These are phyloP conservation scores for Erythrolamprus reginae DNA, from an alignment of 2,113 vertebrate species.

Conservation along the genomic window DNA sequence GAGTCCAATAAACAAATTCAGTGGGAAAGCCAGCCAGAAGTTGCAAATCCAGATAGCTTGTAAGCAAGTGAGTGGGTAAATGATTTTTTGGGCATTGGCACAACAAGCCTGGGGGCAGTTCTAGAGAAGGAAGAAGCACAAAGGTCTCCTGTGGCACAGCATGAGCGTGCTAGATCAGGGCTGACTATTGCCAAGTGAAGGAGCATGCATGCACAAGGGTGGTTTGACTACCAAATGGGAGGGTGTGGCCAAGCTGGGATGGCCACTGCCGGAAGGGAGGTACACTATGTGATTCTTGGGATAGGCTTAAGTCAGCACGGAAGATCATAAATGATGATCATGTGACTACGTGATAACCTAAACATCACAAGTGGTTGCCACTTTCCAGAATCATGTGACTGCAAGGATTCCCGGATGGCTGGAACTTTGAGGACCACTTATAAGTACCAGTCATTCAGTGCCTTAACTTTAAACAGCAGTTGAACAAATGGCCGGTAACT, in stretches of 20 bases:
- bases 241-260: neutral
- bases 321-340: neutral
- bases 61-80: neutral
- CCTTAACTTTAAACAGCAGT: neutral
- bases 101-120: neutral
- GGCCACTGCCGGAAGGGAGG: neutral
- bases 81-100: neutral
- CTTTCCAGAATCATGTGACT: neutral
- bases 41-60: neutral
- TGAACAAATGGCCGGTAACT: neutral
- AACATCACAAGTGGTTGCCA: neutral
- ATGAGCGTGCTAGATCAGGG: neutral
- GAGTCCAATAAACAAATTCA: neutral
- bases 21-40: neutral
- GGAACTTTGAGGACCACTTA: neutral
- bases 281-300: neutral
- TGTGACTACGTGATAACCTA: neutral
- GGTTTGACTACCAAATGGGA: neutral
- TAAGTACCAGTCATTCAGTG: neutral
- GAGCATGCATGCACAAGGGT: neutral
- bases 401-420: neutral
- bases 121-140: neutral
- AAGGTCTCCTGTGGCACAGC: neutral
- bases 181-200: neutral
- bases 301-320: neutral